Percentiles rank a stretch among this genome's conserved stretches.
These are phyloP conservation scores for Melanerpes formicivorus DNA, from an alignment of 2,113 vertebrate species.

Conservation along the genomic window DNA sequence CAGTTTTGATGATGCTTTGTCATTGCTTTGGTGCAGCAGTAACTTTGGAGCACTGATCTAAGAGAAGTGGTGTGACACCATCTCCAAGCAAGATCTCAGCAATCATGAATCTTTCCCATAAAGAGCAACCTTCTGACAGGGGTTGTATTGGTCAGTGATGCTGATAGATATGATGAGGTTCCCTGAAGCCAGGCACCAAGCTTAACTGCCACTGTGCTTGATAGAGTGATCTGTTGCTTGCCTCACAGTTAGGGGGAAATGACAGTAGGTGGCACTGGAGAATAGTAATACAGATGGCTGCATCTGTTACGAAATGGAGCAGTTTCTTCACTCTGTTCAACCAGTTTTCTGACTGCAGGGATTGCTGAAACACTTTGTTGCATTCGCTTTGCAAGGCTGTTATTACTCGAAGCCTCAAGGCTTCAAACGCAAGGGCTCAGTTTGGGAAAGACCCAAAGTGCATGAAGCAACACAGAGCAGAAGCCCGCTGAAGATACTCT, in stretches of 20 bases:
- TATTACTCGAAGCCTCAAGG: neutral
- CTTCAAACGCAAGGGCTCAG: neutral
- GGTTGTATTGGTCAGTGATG: neutral
- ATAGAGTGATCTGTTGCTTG: neutral
- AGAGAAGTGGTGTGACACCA: neutral
- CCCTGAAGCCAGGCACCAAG: neutral
- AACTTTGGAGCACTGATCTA: neutral
- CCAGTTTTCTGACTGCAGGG: neutral
- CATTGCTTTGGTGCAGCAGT: neutral
- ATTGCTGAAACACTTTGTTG: neutral
- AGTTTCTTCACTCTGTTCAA: neutral
- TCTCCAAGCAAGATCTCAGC: neutral
- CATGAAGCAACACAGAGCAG: neutral
- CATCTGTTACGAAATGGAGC: neutral
- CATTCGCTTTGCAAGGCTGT: neutral
- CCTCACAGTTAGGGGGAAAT: neutral
- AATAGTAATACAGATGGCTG: neutral
- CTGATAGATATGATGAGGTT: neutral
- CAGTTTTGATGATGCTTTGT: neutral
- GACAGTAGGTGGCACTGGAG: slow-evolving; percentile 75
- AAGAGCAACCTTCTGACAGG: neutral
- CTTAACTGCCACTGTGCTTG: neutral
- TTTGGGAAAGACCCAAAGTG: neutral
- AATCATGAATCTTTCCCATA: neutral
- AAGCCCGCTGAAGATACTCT: neutral